Base-by-base conservation (phyloP, 2,888 invertebrate genomes). In the Scaptodrosophila latifasciaeformis region DNA sequence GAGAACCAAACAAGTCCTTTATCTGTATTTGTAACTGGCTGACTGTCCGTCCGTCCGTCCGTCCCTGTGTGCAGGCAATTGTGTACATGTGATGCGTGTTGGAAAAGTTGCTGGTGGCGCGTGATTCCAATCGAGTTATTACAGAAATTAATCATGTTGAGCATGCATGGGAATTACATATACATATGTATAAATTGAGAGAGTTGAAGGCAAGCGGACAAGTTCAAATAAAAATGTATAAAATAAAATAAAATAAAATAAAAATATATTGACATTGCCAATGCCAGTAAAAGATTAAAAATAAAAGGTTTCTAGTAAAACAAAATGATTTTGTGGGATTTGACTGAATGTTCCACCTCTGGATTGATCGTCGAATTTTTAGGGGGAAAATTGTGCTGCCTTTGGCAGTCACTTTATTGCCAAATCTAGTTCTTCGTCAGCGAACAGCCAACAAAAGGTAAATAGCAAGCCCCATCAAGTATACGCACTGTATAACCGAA, bases 71-170 rank as follows among this genome's bases (percentile, higher is more conserved):
- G 15, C 37, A 18, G 13, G 15, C 15, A 18, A 7, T 17, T 37
- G 12, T 35, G 35, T n/a, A 13, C 13, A 2, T 13, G 17, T 13
- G 37, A 17, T 70, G 76, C 62, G 62, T 75, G 81, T 75, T 75
- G 81, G 75, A 75, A 75, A 75, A 74, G 81, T 75, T 78, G 81
- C 79, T 78, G 70, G 65, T 75, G 76, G 76, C 81, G 79, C 81
- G 81, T 81, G 81, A 76, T 76, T 76, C 81, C 81, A 78, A 81
- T 76, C 79, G 81, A 76, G 76, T 76, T 76, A 76, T 81, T 81
- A 81, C 76, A 78, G 69, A 78, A 76, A 76, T 76, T 76, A 80
- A 76, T 76, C 76, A 76, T 81, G 76, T 76, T 75, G 78, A 80
- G 74, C 75, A 78, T 80, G 81, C 62, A 78, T 69, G 75, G 74